phyloP scores from a whole-genome alignment of 1,140 invertebrate species.

The Anastrepha obliqua region DNA sequence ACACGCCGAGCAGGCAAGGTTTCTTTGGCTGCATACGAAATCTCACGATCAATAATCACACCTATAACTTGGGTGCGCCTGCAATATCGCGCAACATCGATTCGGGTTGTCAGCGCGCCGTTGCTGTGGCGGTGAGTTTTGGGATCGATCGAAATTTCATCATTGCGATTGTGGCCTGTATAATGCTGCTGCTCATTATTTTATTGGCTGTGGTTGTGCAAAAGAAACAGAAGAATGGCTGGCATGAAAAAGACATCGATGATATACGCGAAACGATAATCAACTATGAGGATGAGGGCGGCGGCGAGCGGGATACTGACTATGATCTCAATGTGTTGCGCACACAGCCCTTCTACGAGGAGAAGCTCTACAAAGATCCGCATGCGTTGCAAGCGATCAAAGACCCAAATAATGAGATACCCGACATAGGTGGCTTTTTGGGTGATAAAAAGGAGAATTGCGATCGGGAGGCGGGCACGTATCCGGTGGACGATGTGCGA shows the following conservation, averaged over 20 bases:
- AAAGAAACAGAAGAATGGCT: conserved; percentile 87
- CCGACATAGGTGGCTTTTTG: conserved; percentile 93
- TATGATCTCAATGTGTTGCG: conserved; percentile 95
- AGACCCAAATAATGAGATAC: conserved; percentile 76
- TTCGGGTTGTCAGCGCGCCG: conserved; percentile 81
- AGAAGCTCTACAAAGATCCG: conserved; percentile 72
- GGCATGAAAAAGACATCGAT: conserved; percentile 92
- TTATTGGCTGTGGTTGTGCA: conserved; percentile 91
- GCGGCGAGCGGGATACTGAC: conserved; percentile 94
- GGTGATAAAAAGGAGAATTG: conserved; percentile 91
- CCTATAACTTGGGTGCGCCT: conserved; percentile 86
- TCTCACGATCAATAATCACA: conserved; percentile 86
- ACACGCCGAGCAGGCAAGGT: conserved; percentile 79
- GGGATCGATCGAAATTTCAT: conserved; percentile 89
- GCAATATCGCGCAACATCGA: conserved; percentile 81
- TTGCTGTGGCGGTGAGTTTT: conserved; percentile 84
- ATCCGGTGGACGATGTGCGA: conserved; percentile 94
- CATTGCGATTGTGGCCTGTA: conserved; percentile 88
- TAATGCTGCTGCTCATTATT: conserved; percentile 86
- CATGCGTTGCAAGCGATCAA: conserved; percentile 63
- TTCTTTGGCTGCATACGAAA: conserved; percentile 92
- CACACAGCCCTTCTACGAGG: conserved; percentile 72
- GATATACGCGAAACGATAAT: conserved; percentile 98
- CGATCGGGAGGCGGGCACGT: conserved; percentile 91
- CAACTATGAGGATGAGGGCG: conserved; percentile 97